Percentiles rank a stretch among this genome's conserved stretches.
These are phyloP conservation scores for Ptiloglossa arizonensis DNA, from an alignment of 1,140 invertebrate species.

Conservation along the genomic window DNA sequence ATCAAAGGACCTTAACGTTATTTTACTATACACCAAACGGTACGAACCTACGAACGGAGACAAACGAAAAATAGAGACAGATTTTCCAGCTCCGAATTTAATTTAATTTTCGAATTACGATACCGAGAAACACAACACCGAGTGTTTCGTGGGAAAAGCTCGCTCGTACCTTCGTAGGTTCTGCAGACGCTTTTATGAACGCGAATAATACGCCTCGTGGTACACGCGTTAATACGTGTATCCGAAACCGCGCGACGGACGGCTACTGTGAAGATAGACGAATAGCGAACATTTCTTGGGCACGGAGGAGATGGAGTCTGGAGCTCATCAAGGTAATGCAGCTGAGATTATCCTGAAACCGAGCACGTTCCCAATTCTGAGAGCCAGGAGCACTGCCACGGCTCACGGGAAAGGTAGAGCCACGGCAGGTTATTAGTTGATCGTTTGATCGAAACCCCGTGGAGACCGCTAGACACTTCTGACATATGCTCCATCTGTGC, in stretches of 20 bases:
- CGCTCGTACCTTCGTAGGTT: not conserved
- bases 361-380: slow-evolving; percentile 70
- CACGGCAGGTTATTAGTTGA: slow-evolving; percentile 79
- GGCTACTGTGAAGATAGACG: slow-evolving; percentile 24
- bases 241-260: slow-evolving; percentile 20
- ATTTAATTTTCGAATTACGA: not conserved
- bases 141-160: not conserved
- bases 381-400: slow-evolving; percentile 63
- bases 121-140: too few relatives aligned
- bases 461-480: slow-evolving; percentile 65
- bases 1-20: too few relatives aligned
- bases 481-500: slow-evolving; percentile 49
- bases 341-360: slow-evolving; percentile 78
- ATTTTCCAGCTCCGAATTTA: too few relatives aligned
- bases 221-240: slow-evolving; percentile 38
- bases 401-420: slow-evolving; percentile 70
- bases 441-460: slow-evolving; percentile 78
- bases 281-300: slow-evolving; percentile 44
- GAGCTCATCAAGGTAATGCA: slow-evolving; percentile 81
- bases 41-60: too few relatives aligned
- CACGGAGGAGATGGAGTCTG: slow-evolving; percentile 68
- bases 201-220: slow-evolving; percentile 20
- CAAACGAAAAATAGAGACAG: too few relatives aligned
- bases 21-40: too few relatives aligned
- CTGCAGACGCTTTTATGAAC: not conserved